Evolutionary conservation across 2,888 invertebrate species (phyloP).

Genomic region (Aphidoletes aphidimyza): DNA sequence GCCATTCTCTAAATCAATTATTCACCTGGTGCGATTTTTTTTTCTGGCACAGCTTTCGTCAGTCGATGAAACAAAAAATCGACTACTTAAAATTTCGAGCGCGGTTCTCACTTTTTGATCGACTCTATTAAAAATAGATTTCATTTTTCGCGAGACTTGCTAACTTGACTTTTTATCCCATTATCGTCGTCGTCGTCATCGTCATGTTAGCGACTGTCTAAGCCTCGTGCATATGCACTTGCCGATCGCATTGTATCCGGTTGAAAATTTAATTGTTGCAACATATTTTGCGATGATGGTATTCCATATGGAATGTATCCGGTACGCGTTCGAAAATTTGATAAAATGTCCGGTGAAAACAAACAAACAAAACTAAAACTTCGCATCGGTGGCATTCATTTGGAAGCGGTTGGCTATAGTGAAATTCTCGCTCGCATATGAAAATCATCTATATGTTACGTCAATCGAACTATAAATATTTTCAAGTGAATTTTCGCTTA

Average conservation of each 20-base stretch:
- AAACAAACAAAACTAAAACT: constrained; percentile 5
- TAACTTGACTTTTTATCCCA: constrained; percentile 10
- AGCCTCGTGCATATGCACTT: neutral
- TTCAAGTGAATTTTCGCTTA: constrained; percentile 25
- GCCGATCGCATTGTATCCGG: neutral
- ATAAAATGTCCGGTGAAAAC: constrained; percentile 22
- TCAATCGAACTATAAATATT: constrained; percentile 50
- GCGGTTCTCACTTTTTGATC: constrained; percentile 29
- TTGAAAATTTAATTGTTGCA: constrained; percentile 32
- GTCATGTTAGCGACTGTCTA: neutral
- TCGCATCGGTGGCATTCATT: too few species aligned
- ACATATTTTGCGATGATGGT: constrained; percentile 18
- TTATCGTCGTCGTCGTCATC: neutral
- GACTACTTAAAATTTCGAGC: neutral
- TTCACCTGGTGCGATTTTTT: neutral
- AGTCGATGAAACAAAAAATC: neutral
- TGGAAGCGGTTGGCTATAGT: too few species aligned
- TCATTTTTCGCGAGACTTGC: neutral
- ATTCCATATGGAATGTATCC: constrained; percentile 14
- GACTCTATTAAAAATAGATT: constrained; percentile 41
- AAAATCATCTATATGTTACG: neutral
- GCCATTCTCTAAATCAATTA: constrained; percentile 29
- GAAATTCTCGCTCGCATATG: neutral
- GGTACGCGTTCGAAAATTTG: neutral
- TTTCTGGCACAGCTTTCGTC: neutral